Base-by-base conservation (phyloP, 2,888 invertebrate species). In the Julus scandinavius region DNA sequence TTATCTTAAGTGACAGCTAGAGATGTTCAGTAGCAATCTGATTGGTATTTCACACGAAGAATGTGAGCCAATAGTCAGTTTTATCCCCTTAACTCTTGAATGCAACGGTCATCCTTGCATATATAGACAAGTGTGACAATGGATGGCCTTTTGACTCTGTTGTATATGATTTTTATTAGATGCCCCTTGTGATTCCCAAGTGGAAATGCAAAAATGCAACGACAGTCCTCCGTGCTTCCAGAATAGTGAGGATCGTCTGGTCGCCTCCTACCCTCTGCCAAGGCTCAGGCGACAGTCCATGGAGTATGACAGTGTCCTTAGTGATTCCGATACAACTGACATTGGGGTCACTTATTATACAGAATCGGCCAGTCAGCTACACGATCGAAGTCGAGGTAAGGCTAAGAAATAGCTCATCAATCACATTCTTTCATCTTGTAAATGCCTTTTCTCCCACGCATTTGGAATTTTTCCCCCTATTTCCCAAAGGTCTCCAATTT, bases 251-350 rank as follows among this genome's bases (percentile, higher is more conserved):
- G 41, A 87, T 83, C 72, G 83, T 17, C 87, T 80, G n/a, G 83
- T 63, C 83, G 83, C 87, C 72, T 80, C 72, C 50, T 88, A 88
- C 88, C 88, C 86, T 17, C 86, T 88, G 84, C 88, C 86, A 9
- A 41, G 54, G 49, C 84, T 63, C 41, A 72, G 89, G 38, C 83
- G 89, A 54, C 88, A 88, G 49, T 89, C 88, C 41, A 87, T 89
- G 38, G 89, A 89, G 85, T 89, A 89, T 54, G 89, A 89, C 85
- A 89, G 89, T 72, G 89, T 89, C 49, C 87, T 89, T 17, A 89
- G 89, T 87, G 89, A 89, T 41, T 87, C 89, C 17, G 89, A 89
- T 72, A 89, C 89, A 45, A 89, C 89, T 63, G 89, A 89, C 85
- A 80, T 88, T 40, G 89, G 89, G 63, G 89, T 89, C 49, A 89